phyloP scores from a whole-genome alignment of 2,888 invertebrate genomes.

The Hydropsyche betteni region DNA sequence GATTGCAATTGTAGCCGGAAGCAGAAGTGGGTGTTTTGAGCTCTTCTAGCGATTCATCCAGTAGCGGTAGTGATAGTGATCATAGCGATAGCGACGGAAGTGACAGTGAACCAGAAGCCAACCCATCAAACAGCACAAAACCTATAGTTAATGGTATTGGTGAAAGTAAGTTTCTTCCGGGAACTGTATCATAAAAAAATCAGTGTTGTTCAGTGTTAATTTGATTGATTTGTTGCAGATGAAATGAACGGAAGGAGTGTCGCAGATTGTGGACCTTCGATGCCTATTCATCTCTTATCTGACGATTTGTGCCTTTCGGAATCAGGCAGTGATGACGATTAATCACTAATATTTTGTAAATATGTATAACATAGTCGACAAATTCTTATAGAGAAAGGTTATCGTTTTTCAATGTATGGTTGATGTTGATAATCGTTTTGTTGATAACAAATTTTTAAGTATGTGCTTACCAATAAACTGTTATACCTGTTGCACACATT shows the following conservation, averaged over 20 bases:
- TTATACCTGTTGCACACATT: slow-evolving; percentile 25
- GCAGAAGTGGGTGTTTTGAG: slow-evolving; percentile 62
- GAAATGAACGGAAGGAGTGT: slow-evolving; percentile 53
- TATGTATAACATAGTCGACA: background rate
- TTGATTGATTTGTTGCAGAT: slow-evolving; percentile 33
- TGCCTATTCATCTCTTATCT: slow-evolving; percentile 75
- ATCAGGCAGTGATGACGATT: slow-evolving; percentile 83
- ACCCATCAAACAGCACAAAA: slow-evolving; percentile 31
- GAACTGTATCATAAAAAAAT: no score
- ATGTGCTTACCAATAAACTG: slow-evolving; percentile 47
- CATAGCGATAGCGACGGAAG: slow-evolving; percentile 58
- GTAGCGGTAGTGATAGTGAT: slow-evolving; percentile 59
- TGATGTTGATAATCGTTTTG: no score
- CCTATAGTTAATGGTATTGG: slow-evolving; percentile 42
- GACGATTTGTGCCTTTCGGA: slow-evolving; percentile 89
- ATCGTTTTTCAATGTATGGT: slow-evolving; percentile 3
- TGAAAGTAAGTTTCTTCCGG: background rate
- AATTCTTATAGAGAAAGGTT: background rate
- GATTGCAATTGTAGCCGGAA: slow-evolving; percentile 53
- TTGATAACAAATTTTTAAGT: slow-evolving; percentile 19
- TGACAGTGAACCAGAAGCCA: slow-evolving; percentile 56
- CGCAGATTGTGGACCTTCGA: slow-evolving; percentile 55
- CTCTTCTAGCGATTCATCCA: slow-evolving; percentile 59
- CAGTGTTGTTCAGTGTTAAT: no score
- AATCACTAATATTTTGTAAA: slow-evolving; percentile 55